A percentile compares a stretch with the other conserved stretches of the same genome.
These are phyloP conservation scores for Himalopsyche japonica DNA, from an alignment of 2,888 invertebrate species.

Conservation along the genomic window DNA sequence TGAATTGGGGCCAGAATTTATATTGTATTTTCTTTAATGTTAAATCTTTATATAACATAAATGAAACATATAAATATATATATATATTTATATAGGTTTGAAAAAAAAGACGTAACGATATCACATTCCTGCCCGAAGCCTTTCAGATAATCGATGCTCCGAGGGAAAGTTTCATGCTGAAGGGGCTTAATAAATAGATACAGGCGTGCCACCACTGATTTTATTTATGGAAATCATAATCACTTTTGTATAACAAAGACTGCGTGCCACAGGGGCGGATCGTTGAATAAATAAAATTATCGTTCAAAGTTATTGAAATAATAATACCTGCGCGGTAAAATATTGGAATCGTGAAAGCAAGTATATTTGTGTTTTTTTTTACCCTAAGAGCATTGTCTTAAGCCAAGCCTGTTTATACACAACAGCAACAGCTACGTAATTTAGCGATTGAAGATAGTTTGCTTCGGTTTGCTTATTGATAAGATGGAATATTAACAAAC, in stretches of 20 bases:
- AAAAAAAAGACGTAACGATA: background rate
- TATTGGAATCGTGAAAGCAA: background rate
- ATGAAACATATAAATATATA: background rate
- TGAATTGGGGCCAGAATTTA: too few species aligned
- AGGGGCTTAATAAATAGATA: background rate
- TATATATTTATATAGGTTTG: too few species aligned
- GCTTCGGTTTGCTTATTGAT: background rate
- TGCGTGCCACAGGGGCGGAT: background rate
- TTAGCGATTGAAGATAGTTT: background rate
- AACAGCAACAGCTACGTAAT: background rate
- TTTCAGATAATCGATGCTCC: background rate
- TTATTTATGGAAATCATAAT: slow-evolving; percentile 5
- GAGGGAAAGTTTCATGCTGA: background rate
- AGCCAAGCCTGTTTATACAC: background rate
- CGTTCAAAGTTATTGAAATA: background rate
- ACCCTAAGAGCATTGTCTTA: background rate
- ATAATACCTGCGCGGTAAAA: background rate
- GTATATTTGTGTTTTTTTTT: background rate
- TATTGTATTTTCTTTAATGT: too few species aligned
- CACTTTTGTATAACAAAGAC: background rate
- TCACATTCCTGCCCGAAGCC: background rate
- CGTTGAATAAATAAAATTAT: background rate
- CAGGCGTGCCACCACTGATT: background rate
- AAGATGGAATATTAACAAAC: too few species aligned
- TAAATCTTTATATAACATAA: too few species aligned